Percentiles rank a stretch among this genome's conserved stretches.
These are phyloP conservation scores for Stichodactyla helianthus DNA, from an alignment of 64 coral and sea anemone genomes.

Conservation along the genomic window DNA sequence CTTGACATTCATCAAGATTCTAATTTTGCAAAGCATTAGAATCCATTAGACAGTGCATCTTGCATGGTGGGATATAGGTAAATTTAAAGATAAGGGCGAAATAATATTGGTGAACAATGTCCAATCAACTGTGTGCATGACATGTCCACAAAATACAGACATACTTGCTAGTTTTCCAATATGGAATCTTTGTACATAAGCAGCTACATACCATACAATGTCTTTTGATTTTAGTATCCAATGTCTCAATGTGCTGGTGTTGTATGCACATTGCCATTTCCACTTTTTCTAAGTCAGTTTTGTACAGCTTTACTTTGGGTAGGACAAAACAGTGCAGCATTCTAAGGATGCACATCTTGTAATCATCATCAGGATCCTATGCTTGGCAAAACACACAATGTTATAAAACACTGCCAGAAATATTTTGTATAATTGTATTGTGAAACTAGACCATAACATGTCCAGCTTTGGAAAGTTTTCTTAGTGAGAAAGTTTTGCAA, in stretches of 20 bases:
- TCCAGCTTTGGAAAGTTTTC: too few species aligned
- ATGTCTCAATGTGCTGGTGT: constrained; percentile 26
- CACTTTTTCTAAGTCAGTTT: constrained; percentile 65
- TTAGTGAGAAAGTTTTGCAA: too few species aligned
- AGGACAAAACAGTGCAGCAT: constrained; percentile 96
- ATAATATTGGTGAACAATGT: too few species aligned
- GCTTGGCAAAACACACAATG: not conserved
- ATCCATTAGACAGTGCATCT: not conserved
- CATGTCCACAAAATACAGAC: too few species aligned
- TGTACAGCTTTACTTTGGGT: constrained; percentile 70
- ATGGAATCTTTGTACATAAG: not conserved
- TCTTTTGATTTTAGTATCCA: constrained; percentile 55
- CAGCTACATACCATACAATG: constrained; percentile 21
- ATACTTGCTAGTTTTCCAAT: too few species aligned
- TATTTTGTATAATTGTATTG: too few species aligned
- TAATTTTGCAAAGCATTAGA: not conserved
- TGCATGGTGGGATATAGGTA: too few species aligned
- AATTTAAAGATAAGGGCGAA: too few species aligned
- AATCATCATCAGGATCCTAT: constrained; percentile 51
- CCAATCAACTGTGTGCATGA: too few species aligned
- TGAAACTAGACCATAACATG: too few species aligned
- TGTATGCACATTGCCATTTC: constrained; percentile 59
- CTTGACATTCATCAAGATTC: not conserved
- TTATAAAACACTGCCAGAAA: too few species aligned
- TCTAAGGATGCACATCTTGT: constrained; percentile 62